Conservation (phyloP, 2,797 vertebrate genomes). For the Anabas testudineus region DNA sequence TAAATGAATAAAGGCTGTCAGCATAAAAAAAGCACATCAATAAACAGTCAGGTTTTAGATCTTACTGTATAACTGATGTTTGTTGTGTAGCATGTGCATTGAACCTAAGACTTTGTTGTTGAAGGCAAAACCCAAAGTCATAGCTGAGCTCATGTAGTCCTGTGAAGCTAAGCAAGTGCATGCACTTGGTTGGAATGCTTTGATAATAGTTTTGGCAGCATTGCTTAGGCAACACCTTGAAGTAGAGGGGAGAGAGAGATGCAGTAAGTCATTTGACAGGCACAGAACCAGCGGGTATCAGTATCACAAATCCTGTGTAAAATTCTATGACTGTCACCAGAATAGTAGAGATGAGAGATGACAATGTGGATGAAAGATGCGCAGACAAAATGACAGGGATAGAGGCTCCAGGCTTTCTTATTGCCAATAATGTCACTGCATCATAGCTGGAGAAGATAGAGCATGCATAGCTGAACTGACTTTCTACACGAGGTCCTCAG, state of each 20-base stretch:
- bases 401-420: constrained; percentile 44
- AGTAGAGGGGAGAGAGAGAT: constrained; percentile 33
- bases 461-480: constrained; percentile 33
- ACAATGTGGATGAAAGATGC: constrained; percentile 50
- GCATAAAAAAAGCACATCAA: not conserved
- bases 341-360: constrained; percentile 60
- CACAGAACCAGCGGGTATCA: constrained; percentile 69
- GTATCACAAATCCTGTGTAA: constrained; percentile 72
- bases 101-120: constrained; percentile 21
- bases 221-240: constrained; percentile 35
- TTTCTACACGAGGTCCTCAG: constrained; percentile 19
- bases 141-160: constrained; percentile 44
- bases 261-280: constrained; percentile 67
- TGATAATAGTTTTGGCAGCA: constrained; percentile 70
- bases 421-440: constrained; percentile 51
- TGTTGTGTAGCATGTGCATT: constrained; percentile 13
- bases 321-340: constrained; percentile 62
- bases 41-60: constrained; percentile 1
- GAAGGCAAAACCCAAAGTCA: constrained; percentile 38
- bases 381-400: constrained; percentile 56
- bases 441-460: constrained; percentile 22
- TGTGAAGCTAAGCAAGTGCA: constrained; percentile 47
- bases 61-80: not conserved
- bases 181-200: constrained; percentile 50
- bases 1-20: constrained; percentile 10